These are phyloP conservation scores for Myodes glareolus DNA, from an alignment of 2,113 vertebrate species.

Conservation along the genomic window DNA sequence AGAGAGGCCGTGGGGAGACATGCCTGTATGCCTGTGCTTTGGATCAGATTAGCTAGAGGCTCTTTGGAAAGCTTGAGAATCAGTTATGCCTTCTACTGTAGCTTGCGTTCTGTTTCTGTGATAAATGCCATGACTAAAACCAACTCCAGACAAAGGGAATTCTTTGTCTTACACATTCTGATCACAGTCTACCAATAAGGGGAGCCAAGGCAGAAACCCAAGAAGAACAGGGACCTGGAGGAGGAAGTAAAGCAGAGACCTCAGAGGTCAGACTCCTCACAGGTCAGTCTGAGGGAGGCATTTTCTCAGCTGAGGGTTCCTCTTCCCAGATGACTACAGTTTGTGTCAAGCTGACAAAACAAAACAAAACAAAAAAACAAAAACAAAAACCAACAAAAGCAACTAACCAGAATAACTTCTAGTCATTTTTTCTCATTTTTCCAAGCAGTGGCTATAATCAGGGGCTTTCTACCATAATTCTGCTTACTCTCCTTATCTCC, in stretches of 20 bases:
- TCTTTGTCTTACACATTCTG: not conserved
- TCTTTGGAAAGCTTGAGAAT: not conserved
- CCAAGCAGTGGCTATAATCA: conserved; percentile 1
- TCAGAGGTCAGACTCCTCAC: not conserved
- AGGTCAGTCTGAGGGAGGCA: not conserved
- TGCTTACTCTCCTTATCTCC: not conserved
- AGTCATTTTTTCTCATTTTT: not conserved
- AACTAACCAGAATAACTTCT: not conserved
- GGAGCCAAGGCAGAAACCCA: not conserved
- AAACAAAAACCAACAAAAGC: not conserved
- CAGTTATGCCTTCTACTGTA: not conserved
- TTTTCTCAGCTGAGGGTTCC: not conserved
- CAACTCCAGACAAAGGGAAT: not conserved
- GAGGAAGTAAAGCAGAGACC: not conserved
- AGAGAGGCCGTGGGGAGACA: not conserved
- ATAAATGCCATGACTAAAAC: not conserved
- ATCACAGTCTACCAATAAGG: not conserved
- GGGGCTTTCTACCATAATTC: not conserved
- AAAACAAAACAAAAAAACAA: too few relatives aligned
- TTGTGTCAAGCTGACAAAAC: not conserved
- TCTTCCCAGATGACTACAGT: not conserved
- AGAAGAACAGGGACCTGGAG: not conserved
- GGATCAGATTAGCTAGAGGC: not conserved
- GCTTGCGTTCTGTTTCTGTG: not conserved
- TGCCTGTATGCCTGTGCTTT: not conserved